Evolutionary conservation across 2,888 invertebrate species (phyloP), one percentile per base, ranked within the genome.

Genomic region (Ischnus inquisitorius): DNA sequence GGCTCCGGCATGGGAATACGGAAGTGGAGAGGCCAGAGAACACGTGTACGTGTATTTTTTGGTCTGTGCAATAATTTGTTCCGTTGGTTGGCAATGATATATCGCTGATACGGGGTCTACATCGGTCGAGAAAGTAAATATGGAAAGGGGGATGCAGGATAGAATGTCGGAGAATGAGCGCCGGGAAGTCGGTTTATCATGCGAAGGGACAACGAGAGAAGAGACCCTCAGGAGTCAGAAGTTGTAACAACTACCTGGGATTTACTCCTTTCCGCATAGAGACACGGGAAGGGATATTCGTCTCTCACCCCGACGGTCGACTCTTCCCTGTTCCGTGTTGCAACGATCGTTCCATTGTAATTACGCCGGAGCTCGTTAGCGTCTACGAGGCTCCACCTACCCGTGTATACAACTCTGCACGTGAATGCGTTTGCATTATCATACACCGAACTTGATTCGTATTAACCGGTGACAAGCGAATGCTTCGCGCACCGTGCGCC

Each of bases 201-300:
- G 51, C 25, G 10, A 46, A 8, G 12, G 71, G 28, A 62, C 43
- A 57, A 74, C 65, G 41, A 28, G 43, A 22, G 22, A 68, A 60
- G 60, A 62, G 60, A 67, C 75, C 67, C 75, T 60, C 60, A 68
- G 68, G 82, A 65, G 71, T 64, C 54, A 54, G 62, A 79, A 71
- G 54, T 88, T 86, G 89, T 86, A 87, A 88, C 87, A 90, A 90
- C 89, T 88, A 88, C 85, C 88, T 86, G 83, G 85, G 88, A 88
- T 89, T 87, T 86, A 85, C 86, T 83, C 28, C 72, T 41, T 60
- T 62, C 57, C 51, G 69, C 51, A 16, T 60, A 25, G 25, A 14
- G 28, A 48, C n/a, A n/a, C 74, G 79, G 28, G 19, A 22, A 14
- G 10, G 10, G 4, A 8, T 28, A 10, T 25, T 71, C 64, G 46